phyloP scores from a whole-genome alignment of 2,888 invertebrate genomes.

The Melieria omissa region DNA sequence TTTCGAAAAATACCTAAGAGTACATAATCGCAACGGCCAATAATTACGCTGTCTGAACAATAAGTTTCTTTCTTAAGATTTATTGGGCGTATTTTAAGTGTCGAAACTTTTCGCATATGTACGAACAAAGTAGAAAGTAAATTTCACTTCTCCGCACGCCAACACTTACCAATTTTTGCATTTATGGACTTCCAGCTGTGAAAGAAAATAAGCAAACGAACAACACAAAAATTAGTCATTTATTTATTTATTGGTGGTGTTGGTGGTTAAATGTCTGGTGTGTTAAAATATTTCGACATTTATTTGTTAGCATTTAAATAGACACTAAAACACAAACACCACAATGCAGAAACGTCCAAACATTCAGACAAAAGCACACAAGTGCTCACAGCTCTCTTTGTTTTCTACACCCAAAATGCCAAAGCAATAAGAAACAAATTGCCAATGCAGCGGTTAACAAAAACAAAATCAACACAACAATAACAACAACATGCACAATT shows the following conservation, averaged over 20 bases:
- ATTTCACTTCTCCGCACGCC: too few relatives aligned
- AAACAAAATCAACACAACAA: not conserved
- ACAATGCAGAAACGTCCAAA: not conserved
- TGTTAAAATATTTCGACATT: not conserved
- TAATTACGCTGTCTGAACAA: too few relatives aligned
- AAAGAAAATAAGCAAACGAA: not conserved
- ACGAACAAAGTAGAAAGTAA: too few relatives aligned
- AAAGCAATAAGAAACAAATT: not conserved
- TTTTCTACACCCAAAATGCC: not conserved
- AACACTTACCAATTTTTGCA: slow-evolving; percentile 37
- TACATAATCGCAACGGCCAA: too few relatives aligned
- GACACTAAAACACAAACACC: not conserved
- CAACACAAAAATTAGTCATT: not conserved
- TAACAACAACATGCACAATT: not conserved
- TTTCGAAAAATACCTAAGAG: too few relatives aligned
- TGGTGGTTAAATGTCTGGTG: not conserved
- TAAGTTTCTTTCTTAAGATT: too few relatives aligned
- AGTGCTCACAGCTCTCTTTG: not conserved
- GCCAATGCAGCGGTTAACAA: not conserved
- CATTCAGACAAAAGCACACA: not conserved
- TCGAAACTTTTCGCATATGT: too few relatives aligned
- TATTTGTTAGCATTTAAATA: not conserved
- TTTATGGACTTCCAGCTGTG: not conserved
- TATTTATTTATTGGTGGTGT: not conserved
- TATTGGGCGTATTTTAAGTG: too few relatives aligned